Evolutionary conservation across 2,113 vertebrate species (phyloP).

Genomic region (Nyctibius bracteatus): DNA sequence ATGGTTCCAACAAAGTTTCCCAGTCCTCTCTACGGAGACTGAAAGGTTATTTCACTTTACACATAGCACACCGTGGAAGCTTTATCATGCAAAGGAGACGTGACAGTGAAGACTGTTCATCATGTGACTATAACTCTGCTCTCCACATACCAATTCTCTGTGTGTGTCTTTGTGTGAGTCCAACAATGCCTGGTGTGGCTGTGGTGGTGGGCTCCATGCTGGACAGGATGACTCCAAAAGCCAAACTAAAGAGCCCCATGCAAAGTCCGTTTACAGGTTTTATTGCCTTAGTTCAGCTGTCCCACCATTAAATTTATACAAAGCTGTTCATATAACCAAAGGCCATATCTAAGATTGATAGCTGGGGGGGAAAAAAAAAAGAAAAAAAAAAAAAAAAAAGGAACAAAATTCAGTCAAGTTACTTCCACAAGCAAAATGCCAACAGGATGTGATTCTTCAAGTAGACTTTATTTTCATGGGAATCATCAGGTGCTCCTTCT

Average conservation of each 20-base stretch:
- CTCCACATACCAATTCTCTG: neutral
- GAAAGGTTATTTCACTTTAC: neutral
- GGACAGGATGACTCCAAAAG: neutral
- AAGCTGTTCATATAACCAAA: neutral
- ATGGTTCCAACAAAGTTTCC: neutral
- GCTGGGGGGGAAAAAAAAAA: neutral
- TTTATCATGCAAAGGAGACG: neutral
- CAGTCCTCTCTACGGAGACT: neutral
- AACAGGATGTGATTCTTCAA: neutral
- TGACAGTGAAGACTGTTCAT: neutral
- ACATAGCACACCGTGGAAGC: neutral
- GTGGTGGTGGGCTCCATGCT: neutral
- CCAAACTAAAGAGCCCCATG: neutral
- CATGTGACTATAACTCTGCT: neutral
- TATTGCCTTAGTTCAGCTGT: neutral
- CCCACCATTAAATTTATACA: neutral
- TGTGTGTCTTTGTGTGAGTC: rapidly evolving
- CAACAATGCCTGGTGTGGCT: neutral
- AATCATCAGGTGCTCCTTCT: neutral
- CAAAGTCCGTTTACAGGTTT: neutral
- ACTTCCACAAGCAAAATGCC: neutral
- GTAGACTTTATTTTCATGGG: neutral
- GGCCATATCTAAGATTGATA: neutral
- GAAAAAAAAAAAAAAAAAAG: rapidly evolving
- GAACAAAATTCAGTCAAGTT: neutral